phyloP scores from a whole-genome alignment of 2,797 vertebrate genomes.

The Halcyon smyrnensis region DNA sequence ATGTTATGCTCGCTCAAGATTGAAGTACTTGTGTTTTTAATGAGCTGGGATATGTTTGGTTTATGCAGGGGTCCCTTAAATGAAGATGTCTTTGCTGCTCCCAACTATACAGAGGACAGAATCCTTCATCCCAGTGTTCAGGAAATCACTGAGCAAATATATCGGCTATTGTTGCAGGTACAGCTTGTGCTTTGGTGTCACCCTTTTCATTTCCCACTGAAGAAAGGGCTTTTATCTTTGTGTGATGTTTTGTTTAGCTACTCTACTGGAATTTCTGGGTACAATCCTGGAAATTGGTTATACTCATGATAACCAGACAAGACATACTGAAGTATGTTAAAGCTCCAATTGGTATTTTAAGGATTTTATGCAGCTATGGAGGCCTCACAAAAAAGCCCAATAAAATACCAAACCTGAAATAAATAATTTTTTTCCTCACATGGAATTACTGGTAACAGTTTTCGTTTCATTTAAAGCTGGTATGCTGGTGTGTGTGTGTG shows the following conservation, averaged over 20 bases:
- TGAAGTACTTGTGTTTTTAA: not conserved
- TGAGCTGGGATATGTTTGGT: not conserved
- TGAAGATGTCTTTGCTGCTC: conserved; percentile 91
- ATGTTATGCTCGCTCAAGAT: not conserved
- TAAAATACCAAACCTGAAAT: not conserved
- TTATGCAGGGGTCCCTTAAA: conserved; percentile 91
- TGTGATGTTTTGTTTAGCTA: not conserved
- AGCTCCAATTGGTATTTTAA: not conserved
- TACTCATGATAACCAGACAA: not conserved
- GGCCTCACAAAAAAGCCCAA: not conserved
- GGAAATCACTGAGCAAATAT: conserved; percentile 94
- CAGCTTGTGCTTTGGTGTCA: not conserved
- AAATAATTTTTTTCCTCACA: not conserved
- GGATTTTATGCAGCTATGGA: not conserved
- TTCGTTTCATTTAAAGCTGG: not conserved
- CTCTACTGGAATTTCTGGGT: not conserved
- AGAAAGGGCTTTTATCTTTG: not conserved
- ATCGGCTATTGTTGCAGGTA: conserved; percentile 92
- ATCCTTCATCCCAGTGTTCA: conserved; percentile 84
- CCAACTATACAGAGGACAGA: conserved; percentile 78
- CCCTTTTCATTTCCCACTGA: not conserved
- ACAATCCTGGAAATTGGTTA: not conserved
- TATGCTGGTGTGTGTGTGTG: not conserved
- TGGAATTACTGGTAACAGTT: not conserved
- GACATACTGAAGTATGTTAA: not conserved